Base-by-base conservation (phyloP, 2,797 vertebrate species). In the Crenichthys baileyi region DNA sequence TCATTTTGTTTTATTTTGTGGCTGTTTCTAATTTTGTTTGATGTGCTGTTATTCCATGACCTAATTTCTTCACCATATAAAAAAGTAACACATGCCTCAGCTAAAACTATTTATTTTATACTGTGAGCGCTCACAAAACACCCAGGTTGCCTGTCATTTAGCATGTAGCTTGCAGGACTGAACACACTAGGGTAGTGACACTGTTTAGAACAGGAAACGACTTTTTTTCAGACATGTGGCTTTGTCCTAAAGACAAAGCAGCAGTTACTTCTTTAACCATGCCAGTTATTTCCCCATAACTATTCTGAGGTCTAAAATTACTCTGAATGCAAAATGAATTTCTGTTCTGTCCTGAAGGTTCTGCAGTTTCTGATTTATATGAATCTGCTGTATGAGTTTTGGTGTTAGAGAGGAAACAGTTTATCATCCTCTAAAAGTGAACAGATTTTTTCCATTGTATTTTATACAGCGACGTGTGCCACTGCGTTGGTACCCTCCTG, bases 401-500 rank as follows among this genome's bases (percentile, higher is more conserved):
- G 65, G 39, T 68, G 22, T 68, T 24, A 13, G 41, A 68, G 24
- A 68, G 22, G 5, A 68, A 68, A 15, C 22, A 13, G 20, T 39
- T 65, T 39, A 24, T 56, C 20, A 67, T 24, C 31, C 12, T 65
- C 53, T 71, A 44, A 56, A 2, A 61, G 4, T 73, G 3, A 68
- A 77, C 20, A 48, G 26, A 48, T 15, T 7, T 73, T 85, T 76
- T 76, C 71, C 36, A 1, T 0, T 78, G 5, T 83, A 9, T 50
- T 8, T 36, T 15, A 2, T 46, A 6, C 85, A 96, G 94, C 91
- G 93, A 58, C 89, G 93, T 4, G 93, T 96, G 1, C 95, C 95
- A 0, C 85, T 96, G 79, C 95, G 95, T 72, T 96, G 95, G 95
- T 96, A 96, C 80, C 95, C 95, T 3, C 95, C 95, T 0, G 95